A percentile compares a stretch with the other conserved stretches of the same genome.
Evolutionary conservation across 2,888 invertebrate species (phyloP).

Genomic region (Scaptomyza flava): DNA sequence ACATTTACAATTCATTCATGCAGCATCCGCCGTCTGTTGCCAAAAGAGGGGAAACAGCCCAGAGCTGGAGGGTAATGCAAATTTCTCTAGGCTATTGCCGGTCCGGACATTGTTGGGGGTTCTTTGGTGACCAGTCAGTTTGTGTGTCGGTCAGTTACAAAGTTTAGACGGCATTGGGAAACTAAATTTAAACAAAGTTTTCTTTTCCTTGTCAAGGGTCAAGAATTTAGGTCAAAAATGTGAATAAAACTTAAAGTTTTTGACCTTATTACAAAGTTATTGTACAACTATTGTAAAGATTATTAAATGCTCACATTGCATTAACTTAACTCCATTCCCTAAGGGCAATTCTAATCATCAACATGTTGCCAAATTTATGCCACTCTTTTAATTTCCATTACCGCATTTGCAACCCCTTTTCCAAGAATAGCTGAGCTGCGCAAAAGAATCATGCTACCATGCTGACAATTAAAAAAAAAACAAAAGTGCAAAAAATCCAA

Average conservation of each 20-base stretch:
- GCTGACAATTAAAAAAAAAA: conserved; percentile 5
- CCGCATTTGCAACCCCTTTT: conserved; percentile 11
- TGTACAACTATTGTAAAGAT: neutral
- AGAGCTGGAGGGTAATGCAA: conserved; percentile 34
- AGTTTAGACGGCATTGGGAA: conserved; percentile 22
- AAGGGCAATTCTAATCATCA: conserved; percentile 17
- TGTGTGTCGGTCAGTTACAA: conserved; percentile 40
- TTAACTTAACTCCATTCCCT: conserved; percentile 14
- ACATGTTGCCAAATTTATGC: conserved; percentile 23
- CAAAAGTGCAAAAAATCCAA: conserved; percentile 26
- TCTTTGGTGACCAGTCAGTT: neutral
- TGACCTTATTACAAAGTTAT: neutral
- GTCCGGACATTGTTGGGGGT: neutral
- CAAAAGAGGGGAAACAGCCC: neutral
- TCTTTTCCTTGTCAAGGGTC: conserved; percentile 5
- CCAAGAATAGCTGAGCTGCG: conserved; percentile 10
- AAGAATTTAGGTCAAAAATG: conserved; percentile 40
- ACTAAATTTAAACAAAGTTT: neutral
- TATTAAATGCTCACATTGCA: neutral
- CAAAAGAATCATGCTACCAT: conserved; percentile 8
- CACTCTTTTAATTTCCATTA: neutral
- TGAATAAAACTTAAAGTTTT: neutral
- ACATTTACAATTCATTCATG: conserved; percentile 38
- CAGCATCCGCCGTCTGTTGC: conserved; percentile 22
- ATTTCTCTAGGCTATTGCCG: conserved; percentile 33